Evolutionary conservation across 2,888 invertebrate genomes (phyloP).

Genomic region (Diplolepis rosae): DNA sequence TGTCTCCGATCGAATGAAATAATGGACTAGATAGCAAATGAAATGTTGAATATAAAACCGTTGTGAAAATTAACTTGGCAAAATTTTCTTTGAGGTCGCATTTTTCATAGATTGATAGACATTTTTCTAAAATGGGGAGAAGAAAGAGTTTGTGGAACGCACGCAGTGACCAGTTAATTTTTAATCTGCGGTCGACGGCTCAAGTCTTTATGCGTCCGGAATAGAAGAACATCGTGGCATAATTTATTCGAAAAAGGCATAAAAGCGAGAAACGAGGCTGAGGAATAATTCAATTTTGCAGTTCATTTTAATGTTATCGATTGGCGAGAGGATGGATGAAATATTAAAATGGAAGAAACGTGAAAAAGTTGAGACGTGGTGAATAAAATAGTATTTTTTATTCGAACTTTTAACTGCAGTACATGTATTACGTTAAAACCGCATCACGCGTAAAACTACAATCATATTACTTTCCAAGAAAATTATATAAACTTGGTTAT

Average conservation of each 20-base stretch:
- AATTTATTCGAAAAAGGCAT: neutral
- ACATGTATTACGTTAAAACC: neutral
- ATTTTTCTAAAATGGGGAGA: neutral
- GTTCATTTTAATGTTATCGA: slow-evolving; percentile 23
- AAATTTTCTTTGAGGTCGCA: no score
- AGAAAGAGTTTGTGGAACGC: slow-evolving; percentile 2
- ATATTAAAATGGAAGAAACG: slow-evolving; percentile 16
- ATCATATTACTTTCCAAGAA: neutral
- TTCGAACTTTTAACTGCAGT: slow-evolving; percentile 4
- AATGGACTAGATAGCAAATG: neutral
- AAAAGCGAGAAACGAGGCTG: slow-evolving; percentile 5
- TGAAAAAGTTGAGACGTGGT: slow-evolving; percentile 23
- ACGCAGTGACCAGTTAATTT: neutral
- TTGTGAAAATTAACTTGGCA: no score
- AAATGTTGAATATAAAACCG: neutral
- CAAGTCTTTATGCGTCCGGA: slow-evolving; percentile 2
- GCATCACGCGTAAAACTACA: slow-evolving; percentile 18
- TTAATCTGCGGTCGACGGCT: slow-evolving; percentile 21
- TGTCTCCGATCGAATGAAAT: neutral
- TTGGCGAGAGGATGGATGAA: slow-evolving; percentile 2
- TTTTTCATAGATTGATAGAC: neutral
- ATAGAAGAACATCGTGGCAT: neutral
- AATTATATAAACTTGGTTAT: neutral
- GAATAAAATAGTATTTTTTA: slow-evolving; percentile 24
- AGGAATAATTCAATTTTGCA: slow-evolving; percentile 11